A percentile compares a stretch with the other conserved stretches of the same genome.
Evolutionary conservation across 2,888 invertebrate genomes (phyloP).

Genomic region (Drosophila yooni): DNA sequence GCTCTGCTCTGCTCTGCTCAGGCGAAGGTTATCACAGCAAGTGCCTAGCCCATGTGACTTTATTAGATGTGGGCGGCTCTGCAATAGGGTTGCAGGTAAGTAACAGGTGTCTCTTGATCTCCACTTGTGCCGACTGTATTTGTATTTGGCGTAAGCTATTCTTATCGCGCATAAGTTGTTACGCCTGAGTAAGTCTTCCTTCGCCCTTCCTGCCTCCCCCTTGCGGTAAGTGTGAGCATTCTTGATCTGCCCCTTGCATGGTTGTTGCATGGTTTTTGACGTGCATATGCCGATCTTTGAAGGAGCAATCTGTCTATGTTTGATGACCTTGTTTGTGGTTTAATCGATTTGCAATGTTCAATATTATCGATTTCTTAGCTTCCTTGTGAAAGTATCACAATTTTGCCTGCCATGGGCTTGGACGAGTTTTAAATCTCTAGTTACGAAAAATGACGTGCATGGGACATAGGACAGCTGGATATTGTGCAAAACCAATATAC

Average conservation of each 20-base stretch:
- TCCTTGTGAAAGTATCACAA: not conserved
- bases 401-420: not conserved
- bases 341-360: not conserved
- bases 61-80: conserved; percentile 2
- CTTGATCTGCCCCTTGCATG: not conserved
- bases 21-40: conserved; percentile 38
- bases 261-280: not conserved
- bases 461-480: too few species aligned
- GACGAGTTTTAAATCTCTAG: too few species aligned
- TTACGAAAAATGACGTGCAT: not conserved
- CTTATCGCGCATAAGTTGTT: not conserved
- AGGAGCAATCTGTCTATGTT: not conserved
- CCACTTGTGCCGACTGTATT: not conserved
- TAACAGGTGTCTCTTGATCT: not conserved
- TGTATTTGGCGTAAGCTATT: too few species aligned
- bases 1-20: not conserved
- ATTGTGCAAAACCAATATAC: not conserved
- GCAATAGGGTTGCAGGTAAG: too few species aligned
- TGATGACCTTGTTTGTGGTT: not conserved
- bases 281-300: conserved; percentile 6
- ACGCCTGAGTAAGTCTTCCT: too few species aligned
- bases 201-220: too few species aligned
- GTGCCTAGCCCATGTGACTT: conserved; percentile 21
- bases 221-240: not conserved
- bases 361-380: not conserved